phyloP scores from a whole-genome alignment of 2,888 invertebrate genomes.

The Leucophora obtusa region DNA sequence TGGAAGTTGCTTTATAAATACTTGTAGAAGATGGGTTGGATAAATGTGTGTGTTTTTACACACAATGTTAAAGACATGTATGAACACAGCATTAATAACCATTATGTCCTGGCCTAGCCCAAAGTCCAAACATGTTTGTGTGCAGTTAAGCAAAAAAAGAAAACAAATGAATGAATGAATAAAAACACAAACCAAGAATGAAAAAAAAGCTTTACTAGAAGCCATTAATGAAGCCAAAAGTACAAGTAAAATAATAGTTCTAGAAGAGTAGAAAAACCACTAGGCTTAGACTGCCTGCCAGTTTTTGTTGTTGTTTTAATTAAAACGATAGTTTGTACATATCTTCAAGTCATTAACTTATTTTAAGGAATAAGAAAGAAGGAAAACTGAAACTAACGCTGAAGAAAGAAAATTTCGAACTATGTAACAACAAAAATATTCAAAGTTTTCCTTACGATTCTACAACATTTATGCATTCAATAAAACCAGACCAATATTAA shows the following conservation, averaged over 20 bases:
- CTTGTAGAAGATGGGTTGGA: neutral
- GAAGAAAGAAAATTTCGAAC: conserved; percentile 30
- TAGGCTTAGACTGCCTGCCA: conserved; percentile 24
- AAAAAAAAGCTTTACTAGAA: conserved; percentile 6
- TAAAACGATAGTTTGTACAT: conserved; percentile 23
- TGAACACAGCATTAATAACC: conserved; percentile 42
- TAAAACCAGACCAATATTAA: conserved; percentile 10
- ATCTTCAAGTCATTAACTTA: conserved; percentile 76
- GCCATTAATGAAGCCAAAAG: conserved; percentile 49
- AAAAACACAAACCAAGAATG: conserved; percentile 20
- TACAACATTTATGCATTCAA: neutral
- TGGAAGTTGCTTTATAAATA: conserved; percentile 12
- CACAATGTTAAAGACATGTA: neutral
- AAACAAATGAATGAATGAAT: conserved; percentile 24
- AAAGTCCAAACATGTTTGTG: conserved; percentile 29
- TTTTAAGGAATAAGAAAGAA: conserved; percentile 33
- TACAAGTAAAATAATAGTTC: conserved; percentile 34
- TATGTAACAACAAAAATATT: conserved; percentile 52
- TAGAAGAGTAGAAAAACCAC: conserved; percentile 40
- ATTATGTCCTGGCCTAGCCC: conserved; percentile 52
- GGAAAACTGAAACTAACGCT: conserved; percentile 23
- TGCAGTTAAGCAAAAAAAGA: neutral
- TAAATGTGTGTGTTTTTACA: conserved; percentile 5
- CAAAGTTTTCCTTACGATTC: conserved; percentile 21
- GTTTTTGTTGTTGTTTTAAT: neutral